Evolutionary conservation across 2,113 vertebrate genomes (phyloP), one percentile per base, ranked within the genome.

Genomic region (Orthonyx spaldingii): DNA sequence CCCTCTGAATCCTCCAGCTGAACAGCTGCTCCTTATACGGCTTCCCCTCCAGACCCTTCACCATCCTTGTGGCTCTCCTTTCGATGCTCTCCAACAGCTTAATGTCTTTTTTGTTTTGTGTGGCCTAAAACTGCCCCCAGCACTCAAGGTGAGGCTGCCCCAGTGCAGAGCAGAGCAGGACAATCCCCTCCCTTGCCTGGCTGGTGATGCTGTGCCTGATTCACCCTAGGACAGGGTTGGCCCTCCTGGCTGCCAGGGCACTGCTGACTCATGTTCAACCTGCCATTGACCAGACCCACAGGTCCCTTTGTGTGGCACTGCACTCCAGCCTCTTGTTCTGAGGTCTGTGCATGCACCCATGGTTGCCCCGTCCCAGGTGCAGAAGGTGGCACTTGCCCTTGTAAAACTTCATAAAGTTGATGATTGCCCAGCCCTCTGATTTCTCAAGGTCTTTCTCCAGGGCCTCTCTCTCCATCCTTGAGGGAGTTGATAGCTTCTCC

Each of bases 281-380:
- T 21, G 17, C 24, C 13, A 3, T 4, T 0, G 0, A 4, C 7
- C 24, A 41, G n/a, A 26, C 5, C 2, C 30, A 7, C 8, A 35
- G 6, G 16, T 8, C 20, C 8, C 9, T 63, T 79, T 56, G 4
- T 32, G 13, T 1, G 1, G n/a, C 18, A 5, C 28, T 69, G 22
- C 6, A 22, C 37, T 61, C 16, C 39, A n/a, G 10, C 23, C 16
- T 68, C 22, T 78, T 0, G 0, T 70, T 53, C 39, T 0, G 0
- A 23, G 23, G 55, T 61, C 28, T n/a, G 10, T 28, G 9, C 23
- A 6, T 28, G 23, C 23, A 39, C 11, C 27, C 46, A 16, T 17
- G 18, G 22, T 60, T 52, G 28, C 28, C 44, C 8, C n/a, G 21
- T 53, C 7, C 28, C 28, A 28, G 33, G 10, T 46, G 8, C 23